These are phyloP conservation scores for Clarias gariepinus DNA, from an alignment of 2,113 vertebrate species.

Conservation along the genomic window DNA sequence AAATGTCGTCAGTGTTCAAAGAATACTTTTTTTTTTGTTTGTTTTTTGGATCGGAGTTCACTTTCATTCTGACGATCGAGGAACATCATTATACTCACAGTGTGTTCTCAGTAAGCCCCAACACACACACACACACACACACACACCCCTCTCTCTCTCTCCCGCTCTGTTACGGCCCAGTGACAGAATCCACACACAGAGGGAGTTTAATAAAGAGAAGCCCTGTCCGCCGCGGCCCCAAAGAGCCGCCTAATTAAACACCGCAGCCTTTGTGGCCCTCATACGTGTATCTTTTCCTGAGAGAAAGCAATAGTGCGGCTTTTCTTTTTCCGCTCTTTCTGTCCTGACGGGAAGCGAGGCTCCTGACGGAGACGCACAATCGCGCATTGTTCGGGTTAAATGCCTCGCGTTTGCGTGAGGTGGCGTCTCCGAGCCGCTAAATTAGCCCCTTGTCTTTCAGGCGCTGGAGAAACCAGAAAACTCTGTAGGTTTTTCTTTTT, in stretches of 20 bases:
- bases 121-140: neutral
- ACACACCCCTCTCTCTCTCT: neutral
- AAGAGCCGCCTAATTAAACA: slow-evolving; percentile 50
- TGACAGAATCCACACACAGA: slow-evolving; percentile 50
- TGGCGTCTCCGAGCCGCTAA: neutral
- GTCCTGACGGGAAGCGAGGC: neutral
- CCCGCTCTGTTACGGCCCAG: slow-evolving; percentile 41
- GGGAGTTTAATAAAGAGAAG: slow-evolving; percentile 49
- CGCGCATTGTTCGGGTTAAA: slow-evolving; percentile 14
- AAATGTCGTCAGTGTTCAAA: too few species aligned
- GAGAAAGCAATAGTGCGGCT: slow-evolving; percentile 23
- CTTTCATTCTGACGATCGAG: neutral
- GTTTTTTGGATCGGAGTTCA: neutral
- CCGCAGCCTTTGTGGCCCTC: slow-evolving; percentile 48
- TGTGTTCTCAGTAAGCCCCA: slow-evolving; percentile 4
- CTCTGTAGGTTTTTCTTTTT: neutral
- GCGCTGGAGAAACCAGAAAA: neutral
- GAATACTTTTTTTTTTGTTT: too few species aligned
- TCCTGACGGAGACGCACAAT: neutral
- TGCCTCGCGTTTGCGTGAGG: neutral
- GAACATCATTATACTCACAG: slow-evolving; percentile 18
- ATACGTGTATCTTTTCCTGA: slow-evolving; percentile 41
- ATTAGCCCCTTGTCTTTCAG: neutral
- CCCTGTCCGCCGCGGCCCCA: slow-evolving; percentile 30
- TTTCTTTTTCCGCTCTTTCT: neutral